Evolutionary conservation across 2,113 vertebrate species (phyloP).

Genomic region (Caloenas nicobarica): DNA sequence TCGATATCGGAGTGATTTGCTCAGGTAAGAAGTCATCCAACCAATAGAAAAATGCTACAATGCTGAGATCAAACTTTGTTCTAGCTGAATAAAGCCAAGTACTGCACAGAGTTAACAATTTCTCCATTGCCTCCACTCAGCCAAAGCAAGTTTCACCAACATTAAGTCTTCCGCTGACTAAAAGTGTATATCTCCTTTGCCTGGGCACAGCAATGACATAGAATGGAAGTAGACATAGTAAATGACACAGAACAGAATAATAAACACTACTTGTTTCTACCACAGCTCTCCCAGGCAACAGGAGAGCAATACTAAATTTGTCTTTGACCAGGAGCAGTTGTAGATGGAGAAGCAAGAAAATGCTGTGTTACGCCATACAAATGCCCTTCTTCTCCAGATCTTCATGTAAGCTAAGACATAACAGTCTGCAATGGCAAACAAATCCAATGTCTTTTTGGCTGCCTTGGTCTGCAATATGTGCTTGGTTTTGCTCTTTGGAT

Average conservation of each 20-base stretch:
- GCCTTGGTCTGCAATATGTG: neutral
- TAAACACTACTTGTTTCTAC: neutral
- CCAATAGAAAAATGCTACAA: rapidly evolving
- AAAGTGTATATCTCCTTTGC: neutral
- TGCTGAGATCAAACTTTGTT: neutral
- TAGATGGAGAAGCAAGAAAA: neutral
- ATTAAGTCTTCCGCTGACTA: neutral
- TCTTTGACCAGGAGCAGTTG: neutral
- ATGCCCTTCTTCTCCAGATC: neutral
- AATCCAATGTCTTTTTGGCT: neutral
- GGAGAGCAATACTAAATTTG: neutral
- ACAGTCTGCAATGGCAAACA: neutral
- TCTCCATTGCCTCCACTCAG: neutral
- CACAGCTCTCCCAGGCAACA: neutral
- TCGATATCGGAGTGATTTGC: constrained; percentile 72
- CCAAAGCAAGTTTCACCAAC: neutral
- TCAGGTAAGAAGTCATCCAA: constrained; percentile 64
- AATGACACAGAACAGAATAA: neutral
- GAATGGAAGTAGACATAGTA: neutral
- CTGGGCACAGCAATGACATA: neutral
- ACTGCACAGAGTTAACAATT: neutral
- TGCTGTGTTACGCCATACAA: neutral
- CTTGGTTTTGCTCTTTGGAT: neutral
- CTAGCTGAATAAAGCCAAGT: neutral
- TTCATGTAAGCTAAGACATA: neutral